phyloP scores from a whole-genome alignment of 2,113 vertebrate genomes.

The Periophthalmus modestus region DNA sequence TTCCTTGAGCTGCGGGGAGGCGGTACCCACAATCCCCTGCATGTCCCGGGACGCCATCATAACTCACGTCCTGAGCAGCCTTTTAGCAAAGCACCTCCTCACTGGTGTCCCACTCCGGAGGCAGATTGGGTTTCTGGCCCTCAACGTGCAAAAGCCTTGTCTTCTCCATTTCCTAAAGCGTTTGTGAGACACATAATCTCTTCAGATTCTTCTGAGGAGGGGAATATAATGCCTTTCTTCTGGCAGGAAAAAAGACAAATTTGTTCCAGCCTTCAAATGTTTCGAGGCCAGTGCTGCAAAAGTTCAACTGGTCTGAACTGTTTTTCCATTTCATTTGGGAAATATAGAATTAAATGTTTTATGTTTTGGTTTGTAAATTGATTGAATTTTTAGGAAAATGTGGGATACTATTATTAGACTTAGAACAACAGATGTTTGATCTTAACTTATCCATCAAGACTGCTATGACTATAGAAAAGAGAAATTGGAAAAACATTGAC shows the following conservation, averaged over 20 bases:
- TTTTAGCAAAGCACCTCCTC: constrained; percentile 35
- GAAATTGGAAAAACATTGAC: too few species aligned
- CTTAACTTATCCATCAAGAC: too few species aligned
- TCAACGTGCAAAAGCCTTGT: constrained; percentile 38
- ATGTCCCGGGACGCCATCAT: constrained; percentile 17
- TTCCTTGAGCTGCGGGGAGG: constrained; percentile 62
- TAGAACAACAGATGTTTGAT: too few species aligned
- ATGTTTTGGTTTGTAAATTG: background rate
- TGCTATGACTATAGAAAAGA: too few species aligned
- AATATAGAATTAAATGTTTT: background rate
- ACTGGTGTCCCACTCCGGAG: constrained; percentile 18
- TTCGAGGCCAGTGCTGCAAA: constrained; percentile 27
- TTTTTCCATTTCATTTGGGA: background rate
- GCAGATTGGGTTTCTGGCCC: constrained; percentile 54
- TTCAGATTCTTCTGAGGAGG: constrained; percentile 36
- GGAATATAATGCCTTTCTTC: constrained; percentile 40
- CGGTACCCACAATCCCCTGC: constrained; percentile 42
- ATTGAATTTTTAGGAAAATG: too few species aligned
- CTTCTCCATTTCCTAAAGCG: constrained; percentile 58
- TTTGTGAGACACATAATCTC: constrained; percentile 60
- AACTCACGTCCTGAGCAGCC: constrained; percentile 41
- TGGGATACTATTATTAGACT: too few species aligned
- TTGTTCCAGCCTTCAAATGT: constrained; percentile 36
- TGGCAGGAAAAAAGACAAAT: constrained; percentile 19
- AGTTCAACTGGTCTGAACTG: background rate